Evolutionary conservation across 2,888 invertebrate species (phyloP).

Genomic region (Mellilla xanthometata): DNA sequence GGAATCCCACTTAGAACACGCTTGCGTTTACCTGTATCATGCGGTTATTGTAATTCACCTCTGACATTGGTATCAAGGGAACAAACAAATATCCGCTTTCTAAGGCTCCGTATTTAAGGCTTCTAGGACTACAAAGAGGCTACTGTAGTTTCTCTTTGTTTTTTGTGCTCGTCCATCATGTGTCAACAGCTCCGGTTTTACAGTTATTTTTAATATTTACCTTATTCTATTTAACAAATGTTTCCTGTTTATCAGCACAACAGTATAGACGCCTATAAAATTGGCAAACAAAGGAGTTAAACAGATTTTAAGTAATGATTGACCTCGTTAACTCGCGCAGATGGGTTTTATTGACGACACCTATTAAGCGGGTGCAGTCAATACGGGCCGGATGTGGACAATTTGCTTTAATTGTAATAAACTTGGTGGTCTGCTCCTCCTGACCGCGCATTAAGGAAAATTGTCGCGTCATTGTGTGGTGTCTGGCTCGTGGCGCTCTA

Average conservation of each 20-base stretch:
- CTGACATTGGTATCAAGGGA: constrained; percentile 1
- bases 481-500: neutral
- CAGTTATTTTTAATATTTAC: too few relatives aligned
- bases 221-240: too few relatives aligned
- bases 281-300: constrained; percentile 33
- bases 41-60: constrained; percentile 4
- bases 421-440: constrained; percentile 39
- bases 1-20: constrained; percentile 58
- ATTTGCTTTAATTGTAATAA: constrained; percentile 71
- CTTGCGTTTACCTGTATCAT: constrained; percentile 21
- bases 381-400: constrained; percentile 73
- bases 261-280: too few relatives aligned
- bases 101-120: too few relatives aligned
- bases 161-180: too few relatives aligned
- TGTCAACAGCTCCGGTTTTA: too few relatives aligned
- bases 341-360: constrained; percentile 73
- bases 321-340: constrained; percentile 60
- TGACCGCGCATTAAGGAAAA: constrained; percentile 29
- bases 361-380: constrained; percentile 65
- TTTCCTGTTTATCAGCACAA: too few relatives aligned
- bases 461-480: neutral
- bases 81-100: neutral
- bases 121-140: too few relatives aligned
- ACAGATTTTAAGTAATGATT: constrained; percentile 57
- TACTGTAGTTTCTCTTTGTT: too few relatives aligned